phyloP scores from a whole-genome alignment of 2,113 vertebrate genomes.

The Muntiacus reevesi region DNA sequence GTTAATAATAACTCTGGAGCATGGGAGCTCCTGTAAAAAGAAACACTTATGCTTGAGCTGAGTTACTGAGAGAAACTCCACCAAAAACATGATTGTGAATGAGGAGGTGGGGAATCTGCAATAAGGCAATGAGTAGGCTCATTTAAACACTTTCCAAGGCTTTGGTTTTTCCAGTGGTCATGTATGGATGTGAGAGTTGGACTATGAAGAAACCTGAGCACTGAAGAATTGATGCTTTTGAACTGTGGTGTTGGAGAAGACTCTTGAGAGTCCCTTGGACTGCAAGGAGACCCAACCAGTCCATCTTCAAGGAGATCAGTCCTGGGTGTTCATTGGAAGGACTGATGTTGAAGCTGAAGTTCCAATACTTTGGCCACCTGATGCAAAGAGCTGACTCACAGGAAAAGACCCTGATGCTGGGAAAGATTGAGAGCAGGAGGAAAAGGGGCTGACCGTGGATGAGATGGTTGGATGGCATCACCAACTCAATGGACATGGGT shows the following conservation, averaged over 20 bases:
- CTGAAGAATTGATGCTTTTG: background rate
- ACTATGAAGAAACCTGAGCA: background rate
- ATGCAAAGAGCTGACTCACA: background rate
- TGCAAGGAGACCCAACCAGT: no score
- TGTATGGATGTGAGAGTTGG: background rate
- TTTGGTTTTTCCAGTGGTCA: background rate
- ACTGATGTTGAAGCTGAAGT: background rate
- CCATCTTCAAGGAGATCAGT: no score
- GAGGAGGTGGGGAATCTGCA: background rate
- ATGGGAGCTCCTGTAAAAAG: no score
- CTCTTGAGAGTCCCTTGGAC: background rate
- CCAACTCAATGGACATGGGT: background rate
- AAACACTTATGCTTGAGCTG: rapidly evolving
- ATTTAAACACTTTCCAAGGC: rapidly evolving
- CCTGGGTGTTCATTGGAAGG: no score
- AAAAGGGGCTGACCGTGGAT: background rate
- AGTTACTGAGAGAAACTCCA: background rate
- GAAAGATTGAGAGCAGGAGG: background rate
- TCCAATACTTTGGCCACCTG: background rate
- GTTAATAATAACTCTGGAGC: background rate
- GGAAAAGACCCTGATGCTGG: background rate
- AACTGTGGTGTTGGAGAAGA: background rate
- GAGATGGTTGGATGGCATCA: background rate
- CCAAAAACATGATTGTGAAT: background rate
- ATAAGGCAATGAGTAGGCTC: rapidly evolving